Evolutionary conservation across 2,113 vertebrate species (phyloP).

Genomic region (Petaurus breviceps): DNA sequence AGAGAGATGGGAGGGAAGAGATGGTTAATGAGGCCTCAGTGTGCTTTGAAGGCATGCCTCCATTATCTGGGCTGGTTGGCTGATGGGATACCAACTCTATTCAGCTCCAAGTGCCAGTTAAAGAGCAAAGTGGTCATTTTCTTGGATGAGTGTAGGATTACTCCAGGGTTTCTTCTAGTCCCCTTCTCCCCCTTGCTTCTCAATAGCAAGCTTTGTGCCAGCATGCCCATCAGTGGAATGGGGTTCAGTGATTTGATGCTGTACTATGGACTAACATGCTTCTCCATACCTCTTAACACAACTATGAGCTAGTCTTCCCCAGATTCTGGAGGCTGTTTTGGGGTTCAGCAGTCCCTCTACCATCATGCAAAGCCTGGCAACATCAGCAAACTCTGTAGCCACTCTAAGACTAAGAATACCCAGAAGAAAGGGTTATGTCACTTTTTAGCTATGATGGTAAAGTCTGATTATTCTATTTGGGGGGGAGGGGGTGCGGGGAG

Average conservation of each 20-base stretch:
- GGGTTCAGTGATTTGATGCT: neutral
- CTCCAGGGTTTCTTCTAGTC: neutral
- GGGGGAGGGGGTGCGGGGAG: too few relatives aligned
- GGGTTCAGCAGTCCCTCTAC: neutral
- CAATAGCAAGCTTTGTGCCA: neutral
- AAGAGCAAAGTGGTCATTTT: neutral
- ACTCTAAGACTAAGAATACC: neutral
- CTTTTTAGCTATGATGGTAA: neutral
- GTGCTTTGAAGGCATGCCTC: constrained; percentile 8
- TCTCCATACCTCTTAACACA: neutral
- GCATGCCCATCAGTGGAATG: neutral
- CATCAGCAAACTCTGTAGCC: neutral
- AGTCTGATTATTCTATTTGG: neutral
- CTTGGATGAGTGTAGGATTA: neutral
- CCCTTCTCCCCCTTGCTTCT: neutral
- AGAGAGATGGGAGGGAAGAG: constrained; percentile 82
- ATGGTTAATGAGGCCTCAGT: constrained; percentile 72
- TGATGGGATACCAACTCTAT: neutral
- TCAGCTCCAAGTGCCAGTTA: neutral
- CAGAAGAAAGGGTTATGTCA: neutral
- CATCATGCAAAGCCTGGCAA: neutral
- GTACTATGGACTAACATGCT: neutral
- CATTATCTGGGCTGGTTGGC: neutral
- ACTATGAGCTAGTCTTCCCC: neutral
- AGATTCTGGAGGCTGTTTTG: neutral